Evolutionary conservation across 2,797 vertebrate genomes (phyloP), one percentile per base, ranked within the genome.

Genomic region (Neopelma chrysocephalum): DNA sequence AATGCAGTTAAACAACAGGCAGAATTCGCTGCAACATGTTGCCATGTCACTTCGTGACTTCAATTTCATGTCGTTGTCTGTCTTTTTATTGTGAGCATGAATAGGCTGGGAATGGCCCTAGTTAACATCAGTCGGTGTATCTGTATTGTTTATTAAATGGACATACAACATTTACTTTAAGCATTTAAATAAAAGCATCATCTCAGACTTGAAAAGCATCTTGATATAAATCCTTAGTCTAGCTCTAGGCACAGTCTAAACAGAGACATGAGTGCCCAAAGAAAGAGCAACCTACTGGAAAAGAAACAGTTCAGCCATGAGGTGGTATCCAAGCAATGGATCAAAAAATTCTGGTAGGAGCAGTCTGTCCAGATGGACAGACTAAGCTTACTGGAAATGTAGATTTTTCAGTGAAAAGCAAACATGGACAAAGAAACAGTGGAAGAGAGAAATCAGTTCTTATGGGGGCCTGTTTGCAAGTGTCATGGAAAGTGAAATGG

Each of bases 331-430:
- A 65, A 87, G 22, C 14, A 87, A 45, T 47, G 17, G 26, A 82
- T 71, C 2, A 76, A 69, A 85, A 73, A 64, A 23, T 36, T 31
- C 12, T 78, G 10, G 8, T 45, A 45, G n/a, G 10, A 87, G 9
- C 29, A 60, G 26, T 56, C n/a, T 54, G 34, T 69, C 20, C 40
- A 81, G 12, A 45, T 50, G 21, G 34, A 32, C 42, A 61, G 38
- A 21, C 26, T 50, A 53, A 89, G 17, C 23, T 78, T 71, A 66
- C 11, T 62, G 53, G 23, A 90, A 93, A 86, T 48, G 21, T 22
- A 69, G 25, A 62, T 69, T 88, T 95, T 88, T 51, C 20, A 51
- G 13, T 42, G 29, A 65, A 90, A 90, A 89, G 4, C 23, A 72
- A 76, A 27, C 4, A 76, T 6, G 50, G 51, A 14, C 18, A 66